Conservation (phyloP, 2,888 invertebrate species). For the Nysson spinosus region DNA sequence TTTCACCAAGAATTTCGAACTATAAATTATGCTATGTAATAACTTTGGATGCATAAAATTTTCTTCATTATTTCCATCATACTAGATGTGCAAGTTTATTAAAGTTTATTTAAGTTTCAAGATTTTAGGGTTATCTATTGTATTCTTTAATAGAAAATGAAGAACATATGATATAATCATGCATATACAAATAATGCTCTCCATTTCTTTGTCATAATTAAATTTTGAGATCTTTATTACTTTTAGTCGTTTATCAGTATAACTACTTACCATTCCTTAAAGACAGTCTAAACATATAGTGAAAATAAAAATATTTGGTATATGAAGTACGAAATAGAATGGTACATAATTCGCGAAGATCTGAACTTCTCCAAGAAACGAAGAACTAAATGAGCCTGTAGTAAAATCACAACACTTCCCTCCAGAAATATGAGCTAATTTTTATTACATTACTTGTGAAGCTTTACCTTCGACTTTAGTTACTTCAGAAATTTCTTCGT, state of each 20-base stretch:
- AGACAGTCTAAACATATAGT: slow-evolving; percentile 29
- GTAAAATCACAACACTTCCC: slow-evolving; percentile 66
- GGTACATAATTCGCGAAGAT: slow-evolving; percentile 26
- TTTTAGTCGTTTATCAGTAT: slow-evolving; percentile 13
- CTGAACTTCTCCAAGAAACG: slow-evolving; percentile 23
- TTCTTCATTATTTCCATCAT: too few relatives aligned
- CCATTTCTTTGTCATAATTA: slow-evolving; percentile 21
- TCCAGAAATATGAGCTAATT: slow-evolving; percentile 68
- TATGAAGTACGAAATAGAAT: slow-evolving; percentile 28
- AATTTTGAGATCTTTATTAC: slow-evolving; percentile 37
- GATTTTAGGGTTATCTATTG: slow-evolving; percentile 11
- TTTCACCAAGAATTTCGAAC: too few relatives aligned
- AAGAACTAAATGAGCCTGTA: slow-evolving; percentile 45
- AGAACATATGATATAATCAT: slow-evolving; percentile 22
- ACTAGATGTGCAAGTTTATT: slow-evolving; percentile 3
- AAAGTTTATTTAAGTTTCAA: slow-evolving; percentile 44
- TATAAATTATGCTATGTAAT: too few relatives aligned
- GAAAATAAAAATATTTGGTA: slow-evolving; percentile 30
- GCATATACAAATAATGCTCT: slow-evolving; percentile 35
- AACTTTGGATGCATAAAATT: too few relatives aligned
- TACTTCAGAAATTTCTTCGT: slow-evolving; percentile 69
- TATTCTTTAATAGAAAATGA: slow-evolving; percentile 19
- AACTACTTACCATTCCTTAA: slow-evolving; percentile 48
- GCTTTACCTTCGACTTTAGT: slow-evolving; percentile 68
- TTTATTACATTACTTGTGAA: slow-evolving; percentile 71